phyloP scores from a whole-genome alignment of 2,797 vertebrate species.

The Silurus aristotelis region DNA sequence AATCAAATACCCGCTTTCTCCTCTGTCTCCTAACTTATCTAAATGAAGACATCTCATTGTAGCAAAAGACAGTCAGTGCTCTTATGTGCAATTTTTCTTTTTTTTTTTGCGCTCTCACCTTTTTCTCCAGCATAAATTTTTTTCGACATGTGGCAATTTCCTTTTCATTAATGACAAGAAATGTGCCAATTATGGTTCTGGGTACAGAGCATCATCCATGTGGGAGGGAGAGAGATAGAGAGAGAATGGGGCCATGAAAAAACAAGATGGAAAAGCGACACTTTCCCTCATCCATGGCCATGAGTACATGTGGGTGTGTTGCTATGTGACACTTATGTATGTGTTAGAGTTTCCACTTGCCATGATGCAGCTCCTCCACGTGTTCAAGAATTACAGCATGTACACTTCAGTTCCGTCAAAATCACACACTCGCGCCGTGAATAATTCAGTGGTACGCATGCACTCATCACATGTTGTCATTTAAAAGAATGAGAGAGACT shows the following conservation, averaged over 20 bases:
- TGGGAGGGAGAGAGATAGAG: slow-evolving; percentile 28
- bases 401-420: slow-evolving; percentile 4
- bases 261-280: slow-evolving; percentile 20
- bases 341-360: slow-evolving; percentile 40
- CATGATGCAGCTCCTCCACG: neutral
- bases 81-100: neutral
- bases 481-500: neutral
- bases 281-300: slow-evolving; percentile 17
- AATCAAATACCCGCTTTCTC: slow-evolving; percentile 36
- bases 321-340: slow-evolving; percentile 34
- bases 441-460: slow-evolving; percentile 14
- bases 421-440: neutral
- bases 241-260: slow-evolving; percentile 21
- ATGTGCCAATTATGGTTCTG: slow-evolving; percentile 90
- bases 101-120: neutral
- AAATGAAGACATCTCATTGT: neutral
- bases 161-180: slow-evolving; percentile 88
- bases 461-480: neutral
- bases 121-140: neutral
- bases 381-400: slow-evolving; percentile 5
- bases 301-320: slow-evolving; percentile 32
- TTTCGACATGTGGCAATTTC: slow-evolving; percentile 86
- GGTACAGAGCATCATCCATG: slow-evolving; percentile 74
- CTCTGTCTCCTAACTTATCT: slow-evolving; percentile 7
- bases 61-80: neutral